phyloP scores from a whole-genome alignment of 1,140 invertebrate species.

The Whitmania pigra region DNA sequence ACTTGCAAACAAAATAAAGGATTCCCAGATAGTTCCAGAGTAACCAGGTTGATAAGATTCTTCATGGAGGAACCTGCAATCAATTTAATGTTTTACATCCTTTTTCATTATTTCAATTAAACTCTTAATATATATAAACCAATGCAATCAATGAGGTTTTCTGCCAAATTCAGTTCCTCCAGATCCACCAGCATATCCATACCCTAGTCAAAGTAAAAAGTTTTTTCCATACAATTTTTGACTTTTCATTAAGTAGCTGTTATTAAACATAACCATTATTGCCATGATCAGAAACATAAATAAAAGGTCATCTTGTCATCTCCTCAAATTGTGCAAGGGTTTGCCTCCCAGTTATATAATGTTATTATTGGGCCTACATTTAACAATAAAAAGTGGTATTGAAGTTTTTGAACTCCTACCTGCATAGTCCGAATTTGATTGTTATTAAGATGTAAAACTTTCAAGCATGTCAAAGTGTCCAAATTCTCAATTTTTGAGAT shows the following conservation, averaged over 20 bases:
- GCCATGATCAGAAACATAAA: slow-evolving; percentile 6
- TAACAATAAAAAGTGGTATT: neutral
- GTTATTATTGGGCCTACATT: neutral
- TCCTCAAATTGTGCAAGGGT: too few relatives aligned
- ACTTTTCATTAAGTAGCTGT: slow-evolving; percentile 3
- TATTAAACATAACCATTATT: neutral
- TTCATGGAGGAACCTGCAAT: slow-evolving; percentile 35
- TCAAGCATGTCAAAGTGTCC: slow-evolving; percentile 30
- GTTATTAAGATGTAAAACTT: slow-evolving; percentile 36
- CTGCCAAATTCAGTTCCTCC: slow-evolving; percentile 39
- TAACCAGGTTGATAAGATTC: slow-evolving; percentile 32
- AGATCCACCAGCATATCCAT: slow-evolving; percentile 32
- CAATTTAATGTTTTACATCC: slow-evolving; percentile 15
- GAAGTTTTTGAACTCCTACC: slow-evolving; percentile 27
- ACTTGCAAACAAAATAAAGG: slow-evolving; percentile 36
- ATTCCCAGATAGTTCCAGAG: slow-evolving; percentile 40
- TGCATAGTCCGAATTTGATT: slow-evolving; percentile 36
- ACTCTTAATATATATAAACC: slow-evolving; percentile 29
- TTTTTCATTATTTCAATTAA: too few relatives aligned
- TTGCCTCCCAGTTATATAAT: too few relatives aligned
- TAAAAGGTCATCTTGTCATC: too few relatives aligned
- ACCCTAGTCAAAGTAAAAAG: slow-evolving; percentile 30
- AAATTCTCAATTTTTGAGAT: slow-evolving; percentile 36
- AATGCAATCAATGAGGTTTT: slow-evolving; percentile 39
- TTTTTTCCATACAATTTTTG: neutral